These are phyloP conservation scores for Metallyticus violacea DNA, from an alignment of 2,888 invertebrate genomes.

Conservation along the genomic window DNA sequence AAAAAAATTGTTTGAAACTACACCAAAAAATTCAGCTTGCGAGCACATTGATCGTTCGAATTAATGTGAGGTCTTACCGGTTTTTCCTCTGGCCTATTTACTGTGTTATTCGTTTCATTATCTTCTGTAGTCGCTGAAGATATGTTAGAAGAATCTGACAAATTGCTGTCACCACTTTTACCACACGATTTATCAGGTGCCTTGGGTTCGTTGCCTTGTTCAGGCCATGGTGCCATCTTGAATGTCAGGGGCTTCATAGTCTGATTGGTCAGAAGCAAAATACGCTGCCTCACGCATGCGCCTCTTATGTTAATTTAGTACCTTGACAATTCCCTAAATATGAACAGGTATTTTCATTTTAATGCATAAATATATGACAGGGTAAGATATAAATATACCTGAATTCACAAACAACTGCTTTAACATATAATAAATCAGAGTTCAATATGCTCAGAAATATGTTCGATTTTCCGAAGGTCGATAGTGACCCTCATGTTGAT, in stretches of 20 bases:
- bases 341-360: neutral
- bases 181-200: conserved; percentile 66
- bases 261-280: conserved; percentile 38
- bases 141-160: conserved; percentile 26
- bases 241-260: conserved; percentile 34
- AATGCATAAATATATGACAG: neutral
- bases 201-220: conserved; percentile 72
- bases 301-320: neutral
- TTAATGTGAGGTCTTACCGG: conserved; percentile 26
- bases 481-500: neutral
- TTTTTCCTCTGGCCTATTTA: conserved; percentile 31
- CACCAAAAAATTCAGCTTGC: neutral
- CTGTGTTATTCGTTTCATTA: conserved; percentile 25
- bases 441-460: neutral
- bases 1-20: neutral
- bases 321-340: neutral
- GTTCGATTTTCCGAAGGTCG: neutral
- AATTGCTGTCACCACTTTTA: conserved; percentile 38
- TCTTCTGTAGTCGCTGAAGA: conserved; percentile 26
- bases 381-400: neutral
- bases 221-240: conserved; percentile 77
- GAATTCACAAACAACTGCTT: neutral
- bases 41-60: neutral
- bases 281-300: conserved; percentile 30
- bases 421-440: neutral